Evolutionary conservation across 2,888 invertebrate genomes (phyloP), one percentile per base, ranked within the genome.

Genomic region (Acanthopleura granulata): DNA sequence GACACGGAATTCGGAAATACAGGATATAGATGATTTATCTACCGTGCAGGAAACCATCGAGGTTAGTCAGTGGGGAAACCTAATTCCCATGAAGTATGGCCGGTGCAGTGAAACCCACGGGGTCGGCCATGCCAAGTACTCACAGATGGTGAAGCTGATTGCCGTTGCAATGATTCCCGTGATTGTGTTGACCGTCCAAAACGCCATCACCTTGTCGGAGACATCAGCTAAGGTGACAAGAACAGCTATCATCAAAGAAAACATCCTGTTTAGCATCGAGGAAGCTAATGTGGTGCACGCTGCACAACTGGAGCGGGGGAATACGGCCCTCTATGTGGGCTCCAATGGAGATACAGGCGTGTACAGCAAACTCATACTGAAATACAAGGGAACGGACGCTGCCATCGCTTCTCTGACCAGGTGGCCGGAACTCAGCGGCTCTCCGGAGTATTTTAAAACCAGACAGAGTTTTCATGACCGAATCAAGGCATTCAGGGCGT

Each of bases 281-380:
- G 80, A 81, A 0, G 83, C 83, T 6, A 74, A 73, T 22, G 78
- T 85, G 9, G 76, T 86, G 0, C 86, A 86, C 72, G 66, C 69
- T 16, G 72, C 81, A 11, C 86, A 86, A 77, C 81, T 82, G 30
- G 85, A 86, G 76, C 72, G 86, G 40, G 86, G 85, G 11, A 83
- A 81, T 0, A 81, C 85, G 0, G 81, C 83, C 0, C 78, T 86
- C 0, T 85, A 82, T 73, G 74, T 86, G 18, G 81, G 84, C 25
- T 81, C 83, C 18, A 70, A 76, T 0, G 82, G 83, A 0, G 79
- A 80, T 18, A 51, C 40, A 0, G 50, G 72, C 12, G 71, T 80
- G 1, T 73, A 70, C 22, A 29, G 70, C 0, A 75, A 69, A 70
- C 77, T 84, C 0, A 4, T 15, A 1, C n/a, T 62, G 3, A 51